Percentiles rank a stretch among this genome's conserved stretches.
Evolutionary conservation across 2,113 vertebrate genomes (phyloP).

Genomic region (Desmodus rotundus): DNA sequence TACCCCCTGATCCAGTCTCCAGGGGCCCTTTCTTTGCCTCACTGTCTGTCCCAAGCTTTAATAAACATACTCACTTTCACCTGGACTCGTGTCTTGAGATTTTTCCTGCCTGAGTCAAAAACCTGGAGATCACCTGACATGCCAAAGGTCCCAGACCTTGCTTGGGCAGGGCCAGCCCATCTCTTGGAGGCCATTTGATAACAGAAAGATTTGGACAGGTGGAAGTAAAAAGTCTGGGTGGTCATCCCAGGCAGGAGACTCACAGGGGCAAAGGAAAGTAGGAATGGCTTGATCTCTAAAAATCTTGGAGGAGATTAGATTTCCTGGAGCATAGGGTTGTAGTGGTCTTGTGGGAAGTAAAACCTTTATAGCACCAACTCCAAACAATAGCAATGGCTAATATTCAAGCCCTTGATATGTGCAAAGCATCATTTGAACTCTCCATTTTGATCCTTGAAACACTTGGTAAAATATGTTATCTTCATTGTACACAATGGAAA

Average conservation of each 20-base stretch:
- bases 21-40: not conserved
- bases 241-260: not conserved
- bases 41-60: not conserved
- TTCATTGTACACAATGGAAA: not conserved
- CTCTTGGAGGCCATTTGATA: not conserved
- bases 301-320: not conserved
- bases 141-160: not conserved
- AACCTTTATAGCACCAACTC: not conserved
- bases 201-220: not conserved
- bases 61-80: not conserved
- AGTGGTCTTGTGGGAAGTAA: not conserved
- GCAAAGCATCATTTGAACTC: not conserved
- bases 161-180: not conserved
- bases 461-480: not conserved
- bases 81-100: not conserved
- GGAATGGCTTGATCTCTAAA: not conserved
- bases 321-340: not conserved
- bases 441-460: not conserved
- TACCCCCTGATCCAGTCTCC: not conserved
- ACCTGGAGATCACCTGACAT: not conserved
- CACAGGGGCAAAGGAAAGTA: not conserved
- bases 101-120: not conserved
- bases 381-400: not conserved
- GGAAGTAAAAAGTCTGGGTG: not conserved
- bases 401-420: not conserved